Evolutionary conservation across 1,140 invertebrate genomes (phyloP).

Genomic region (Lysiphlebus fabarum): DNA sequence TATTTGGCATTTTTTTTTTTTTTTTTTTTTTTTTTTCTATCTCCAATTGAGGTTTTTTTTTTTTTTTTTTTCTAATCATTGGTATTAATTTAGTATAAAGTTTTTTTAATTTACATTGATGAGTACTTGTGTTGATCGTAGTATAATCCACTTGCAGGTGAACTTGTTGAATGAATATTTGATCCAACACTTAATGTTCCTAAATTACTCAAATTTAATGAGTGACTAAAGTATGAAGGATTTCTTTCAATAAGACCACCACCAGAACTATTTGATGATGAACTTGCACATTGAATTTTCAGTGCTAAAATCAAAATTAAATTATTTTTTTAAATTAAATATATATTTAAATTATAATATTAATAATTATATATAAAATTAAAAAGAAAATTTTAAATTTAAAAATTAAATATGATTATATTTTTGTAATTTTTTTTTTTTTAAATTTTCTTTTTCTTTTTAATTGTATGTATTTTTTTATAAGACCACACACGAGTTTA

Average conservation of each 20-base stretch:
- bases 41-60: too few species aligned
- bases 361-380: too few species aligned
- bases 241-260: constrained; percentile 48
- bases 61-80: too few species aligned
- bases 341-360: too few species aligned
- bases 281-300: constrained; percentile 41
- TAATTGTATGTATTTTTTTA: not conserved
- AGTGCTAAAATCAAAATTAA: constrained; percentile 36
- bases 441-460: not conserved
- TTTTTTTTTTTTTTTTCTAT: too few species aligned
- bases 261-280: constrained; percentile 40
- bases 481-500: constrained; percentile 15
- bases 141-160: constrained; percentile 38
- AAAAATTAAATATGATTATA: not conserved
- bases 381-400: too few species aligned
- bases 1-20: too few species aligned
- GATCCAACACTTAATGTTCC: constrained; percentile 40
- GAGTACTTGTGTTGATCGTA: constrained; percentile 37
- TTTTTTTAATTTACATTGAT: too few species aligned
- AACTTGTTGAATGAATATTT: constrained; percentile 34
- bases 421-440: too few species aligned
- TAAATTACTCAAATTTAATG: constrained; percentile 41
- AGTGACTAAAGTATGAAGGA: constrained; percentile 41
- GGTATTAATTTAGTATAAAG: too few species aligned
- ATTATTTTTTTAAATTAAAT: too few species aligned